A percentile compares a stretch with the other conserved stretches of the same genome.
phyloP scores from a whole-genome alignment of 2,797 vertebrate species.

The Myotis findleyi region DNA sequence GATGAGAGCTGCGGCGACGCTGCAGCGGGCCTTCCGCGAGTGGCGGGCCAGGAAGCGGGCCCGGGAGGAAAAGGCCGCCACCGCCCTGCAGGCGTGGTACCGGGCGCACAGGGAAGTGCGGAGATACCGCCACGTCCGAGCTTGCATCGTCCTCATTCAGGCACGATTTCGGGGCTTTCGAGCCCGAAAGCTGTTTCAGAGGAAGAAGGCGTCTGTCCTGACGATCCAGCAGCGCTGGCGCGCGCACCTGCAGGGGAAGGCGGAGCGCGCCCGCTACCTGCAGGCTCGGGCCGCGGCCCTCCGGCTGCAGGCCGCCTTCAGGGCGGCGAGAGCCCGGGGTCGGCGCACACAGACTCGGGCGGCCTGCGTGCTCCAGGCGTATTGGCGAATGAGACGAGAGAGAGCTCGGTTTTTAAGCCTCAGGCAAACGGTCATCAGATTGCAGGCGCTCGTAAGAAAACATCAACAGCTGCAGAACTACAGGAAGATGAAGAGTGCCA shows the following conservation, averaged over 20 bases:
- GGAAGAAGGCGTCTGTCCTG: constrained; percentile 68
- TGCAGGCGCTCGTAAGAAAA: constrained; percentile 86
- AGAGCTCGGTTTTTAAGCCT: constrained; percentile 76
- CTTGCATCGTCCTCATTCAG: constrained; percentile 89
- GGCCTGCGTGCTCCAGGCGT: constrained; percentile 78
- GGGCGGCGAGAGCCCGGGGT: constrained; percentile 77
- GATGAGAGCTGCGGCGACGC: constrained; percentile 84
- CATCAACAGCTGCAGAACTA: constrained; percentile 84
- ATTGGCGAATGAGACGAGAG: constrained; percentile 85
- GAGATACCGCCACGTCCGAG: constrained; percentile 84
- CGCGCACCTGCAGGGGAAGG: constrained; percentile 78
- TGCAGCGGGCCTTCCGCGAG: constrained; percentile 90
- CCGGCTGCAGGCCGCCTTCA: constrained; percentile 84
- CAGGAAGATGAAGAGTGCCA: constrained; percentile 78
- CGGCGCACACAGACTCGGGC: constrained; percentile 74
- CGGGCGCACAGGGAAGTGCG: constrained; percentile 87
- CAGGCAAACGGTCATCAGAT: constrained; percentile 65
- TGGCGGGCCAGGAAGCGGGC: constrained; percentile 85
- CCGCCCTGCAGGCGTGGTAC: constrained; percentile 93
- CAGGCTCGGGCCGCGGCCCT: constrained; percentile 77
- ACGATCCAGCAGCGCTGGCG: constrained; percentile 84
- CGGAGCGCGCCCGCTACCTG: constrained; percentile 71
- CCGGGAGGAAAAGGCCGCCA: constrained; percentile 84
- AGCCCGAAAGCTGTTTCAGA: constrained; percentile 74
- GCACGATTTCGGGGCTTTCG: constrained; percentile 86